A percentile compares a stretch with the other conserved stretches of the same genome.
These are phyloP conservation scores for Notocelia uddmanniana DNA, from an alignment of 2,888 invertebrate species.

Conservation along the genomic window DNA sequence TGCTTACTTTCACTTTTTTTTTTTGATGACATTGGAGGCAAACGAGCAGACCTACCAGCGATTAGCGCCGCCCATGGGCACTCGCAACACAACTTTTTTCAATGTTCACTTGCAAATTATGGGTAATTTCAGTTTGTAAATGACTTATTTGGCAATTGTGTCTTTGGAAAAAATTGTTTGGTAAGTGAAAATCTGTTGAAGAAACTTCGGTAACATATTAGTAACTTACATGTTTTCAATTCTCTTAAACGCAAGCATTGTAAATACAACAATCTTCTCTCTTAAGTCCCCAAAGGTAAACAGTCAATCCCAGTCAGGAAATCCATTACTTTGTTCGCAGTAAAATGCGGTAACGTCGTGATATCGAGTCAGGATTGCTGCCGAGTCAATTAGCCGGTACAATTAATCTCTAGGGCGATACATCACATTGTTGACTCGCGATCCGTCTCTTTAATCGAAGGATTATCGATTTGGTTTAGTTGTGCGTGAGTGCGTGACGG, in stretches of 20 bases:
- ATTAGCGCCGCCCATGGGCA: too few relatives aligned
- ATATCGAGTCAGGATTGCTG: slow-evolving; percentile 19
- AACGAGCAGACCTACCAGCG: too few relatives aligned
- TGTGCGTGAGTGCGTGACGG: slow-evolving; percentile 21
- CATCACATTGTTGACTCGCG: slow-evolving; percentile 44
- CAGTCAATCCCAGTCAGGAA: not conserved
- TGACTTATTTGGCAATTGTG: too few relatives aligned
- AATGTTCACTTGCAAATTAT: too few relatives aligned
- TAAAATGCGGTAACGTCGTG: slow-evolving; percentile 3
- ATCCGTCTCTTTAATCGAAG: slow-evolving; percentile 42
- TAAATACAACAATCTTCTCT: not conserved
- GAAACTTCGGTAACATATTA: too few relatives aligned
- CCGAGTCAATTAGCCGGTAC: slow-evolving; percentile 40
- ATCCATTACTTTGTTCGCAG: not conserved
- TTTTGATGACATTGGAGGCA: too few relatives aligned
- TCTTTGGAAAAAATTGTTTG: too few relatives aligned
- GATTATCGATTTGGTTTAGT: slow-evolving; percentile 39
- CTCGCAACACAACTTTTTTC: too few relatives aligned
- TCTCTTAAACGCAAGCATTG: not conserved
- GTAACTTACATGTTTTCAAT: not conserved
- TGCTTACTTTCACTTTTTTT: too few relatives aligned
- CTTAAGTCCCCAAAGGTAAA: not conserved
- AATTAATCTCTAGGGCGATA: slow-evolving; percentile 42
- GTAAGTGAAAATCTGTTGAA: too few relatives aligned
- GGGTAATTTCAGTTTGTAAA: too few relatives aligned